These are phyloP conservation scores for Triops cancriformis DNA, from an alignment of 1,140 invertebrate species.

Conservation along the genomic window DNA sequence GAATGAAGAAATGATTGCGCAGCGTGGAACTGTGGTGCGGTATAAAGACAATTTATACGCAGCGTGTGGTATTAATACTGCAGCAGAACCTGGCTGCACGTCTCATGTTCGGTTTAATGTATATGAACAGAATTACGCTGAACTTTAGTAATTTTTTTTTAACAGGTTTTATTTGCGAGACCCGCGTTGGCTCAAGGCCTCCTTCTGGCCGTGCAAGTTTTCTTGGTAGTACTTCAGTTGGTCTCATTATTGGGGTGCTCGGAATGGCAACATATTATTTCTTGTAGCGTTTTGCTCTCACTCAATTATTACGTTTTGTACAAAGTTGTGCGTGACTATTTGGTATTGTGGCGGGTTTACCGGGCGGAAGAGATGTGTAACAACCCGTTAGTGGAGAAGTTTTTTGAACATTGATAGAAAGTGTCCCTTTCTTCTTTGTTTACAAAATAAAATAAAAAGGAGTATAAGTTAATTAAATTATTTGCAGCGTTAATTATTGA, in stretches of 20 bases:
- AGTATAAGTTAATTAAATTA: too few relatives aligned
- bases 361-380: slow-evolving; percentile 61
- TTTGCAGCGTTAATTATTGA: too few relatives aligned
- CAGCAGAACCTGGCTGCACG: slow-evolving; percentile 71
- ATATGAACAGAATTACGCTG: too few relatives aligned
- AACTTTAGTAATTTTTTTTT: too few relatives aligned
- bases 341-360: slow-evolving; percentile 73
- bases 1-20: slow-evolving; percentile 64
- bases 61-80: slow-evolving; percentile 61
- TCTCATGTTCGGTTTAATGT: slow-evolving; percentile 77
- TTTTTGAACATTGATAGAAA: background rate
- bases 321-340: slow-evolving; percentile 74
- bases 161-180: slow-evolving; percentile 79
- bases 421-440: too few relatives aligned
- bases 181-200: slow-evolving; percentile 69
- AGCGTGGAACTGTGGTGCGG: slow-evolving; percentile 67
- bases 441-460: too few relatives aligned
- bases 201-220: slow-evolving; percentile 60
- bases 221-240: slow-evolving; percentile 66
- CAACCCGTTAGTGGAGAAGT: slow-evolving; percentile 37
- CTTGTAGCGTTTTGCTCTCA: slow-evolving; percentile 71
- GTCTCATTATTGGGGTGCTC: slow-evolving; percentile 62
- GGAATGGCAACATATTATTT: slow-evolving; percentile 86
- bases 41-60: slow-evolving; percentile 69
- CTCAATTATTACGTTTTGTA: slow-evolving; percentile 88